Evolutionary conservation across 1,140 invertebrate species (phyloP), one percentile per base, ranked within the genome.

Genomic region (Cephus cinctus): DNA sequence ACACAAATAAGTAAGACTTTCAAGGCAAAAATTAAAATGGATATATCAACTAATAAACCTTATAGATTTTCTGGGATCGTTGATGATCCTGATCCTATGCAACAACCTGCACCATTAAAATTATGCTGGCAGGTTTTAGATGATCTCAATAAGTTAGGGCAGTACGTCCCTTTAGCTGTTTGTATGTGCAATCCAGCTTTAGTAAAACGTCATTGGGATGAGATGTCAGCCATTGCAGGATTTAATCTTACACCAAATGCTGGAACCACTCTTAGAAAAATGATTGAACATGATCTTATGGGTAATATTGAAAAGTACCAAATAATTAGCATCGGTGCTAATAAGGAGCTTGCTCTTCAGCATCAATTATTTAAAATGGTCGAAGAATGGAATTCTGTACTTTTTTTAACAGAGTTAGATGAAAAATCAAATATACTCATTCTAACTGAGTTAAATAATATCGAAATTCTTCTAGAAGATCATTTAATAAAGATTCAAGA

Each of bases 111-210:
- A 1, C 82, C 84, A 6, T 45, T 86, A 5, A 81, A 80, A 61
- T 63, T 85, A 4, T 79, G 78, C 31, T 77, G 78, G 57, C 73
- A 80, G 56, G 67, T 72, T 3, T 50, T 83, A 20, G 74, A 80
- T 16, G 65, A 79, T 15, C 78, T 88, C 47, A 80, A 77, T 39
- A 72, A 80, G 15, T 88, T 88, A 61, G 75, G 83, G 62, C 73
- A 76, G 43, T 73, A 83, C 59, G 63, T 89, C 43, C 82, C 82
- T 6, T 59, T 87, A 1, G 78, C 87, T 14, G 66, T 73, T 18
- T 84, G 86, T 11, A 71, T 90, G 54, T 88, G 87, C 56, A 89
- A 89, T 72, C 81, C 82, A 23, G 85, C 81, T 6, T 61, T 89
- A 12, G 65, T 79, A n/a, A 68, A 80, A 27, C 73, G 85, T 12